Conservation (phyloP, 2,888 invertebrate species). For the Hydrotaea diabolus region DNA sequence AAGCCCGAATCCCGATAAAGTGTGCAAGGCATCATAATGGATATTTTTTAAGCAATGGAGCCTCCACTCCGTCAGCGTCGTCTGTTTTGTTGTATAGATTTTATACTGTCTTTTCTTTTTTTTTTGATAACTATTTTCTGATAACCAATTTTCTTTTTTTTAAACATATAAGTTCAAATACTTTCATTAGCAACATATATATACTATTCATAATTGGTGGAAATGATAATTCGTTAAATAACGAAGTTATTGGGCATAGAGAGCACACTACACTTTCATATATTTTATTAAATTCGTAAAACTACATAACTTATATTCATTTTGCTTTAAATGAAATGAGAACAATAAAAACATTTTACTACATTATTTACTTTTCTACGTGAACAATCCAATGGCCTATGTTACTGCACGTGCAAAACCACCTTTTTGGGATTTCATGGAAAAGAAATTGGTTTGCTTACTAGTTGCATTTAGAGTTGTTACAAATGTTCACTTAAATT, state of each 20-base stretch:
- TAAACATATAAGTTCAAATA: slow-evolving; percentile 16
- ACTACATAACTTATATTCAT: slow-evolving; percentile 1
- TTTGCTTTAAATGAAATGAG: slow-evolving; percentile 22
- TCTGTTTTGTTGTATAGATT: slow-evolving; percentile 27
- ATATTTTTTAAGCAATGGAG: background rate
- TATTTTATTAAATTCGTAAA: background rate
- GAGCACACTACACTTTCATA: background rate
- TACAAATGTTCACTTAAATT: too few relatives aligned
- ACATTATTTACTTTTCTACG: background rate
- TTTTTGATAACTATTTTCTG: slow-evolving; percentile 30
- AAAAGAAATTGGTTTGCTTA: too few relatives aligned
- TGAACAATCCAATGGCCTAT: too few relatives aligned
- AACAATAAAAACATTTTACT: slow-evolving; percentile 8
- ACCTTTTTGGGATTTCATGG: too few relatives aligned
- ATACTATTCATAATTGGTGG: background rate
- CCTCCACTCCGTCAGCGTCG: background rate
- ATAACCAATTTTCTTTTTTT: background rate
- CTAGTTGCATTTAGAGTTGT: too few relatives aligned
- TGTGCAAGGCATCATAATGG: background rate
- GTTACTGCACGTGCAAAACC: too few relatives aligned
- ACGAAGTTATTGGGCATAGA: background rate
- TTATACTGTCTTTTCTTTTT: slow-evolving; percentile 12
- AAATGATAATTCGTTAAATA: background rate
- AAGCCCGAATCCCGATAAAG: slow-evolving; percentile 93
- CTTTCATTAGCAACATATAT: slow-evolving; percentile 10